phyloP scores from a whole-genome alignment of 2,888 invertebrate species.

The Cabera pusaria region DNA sequence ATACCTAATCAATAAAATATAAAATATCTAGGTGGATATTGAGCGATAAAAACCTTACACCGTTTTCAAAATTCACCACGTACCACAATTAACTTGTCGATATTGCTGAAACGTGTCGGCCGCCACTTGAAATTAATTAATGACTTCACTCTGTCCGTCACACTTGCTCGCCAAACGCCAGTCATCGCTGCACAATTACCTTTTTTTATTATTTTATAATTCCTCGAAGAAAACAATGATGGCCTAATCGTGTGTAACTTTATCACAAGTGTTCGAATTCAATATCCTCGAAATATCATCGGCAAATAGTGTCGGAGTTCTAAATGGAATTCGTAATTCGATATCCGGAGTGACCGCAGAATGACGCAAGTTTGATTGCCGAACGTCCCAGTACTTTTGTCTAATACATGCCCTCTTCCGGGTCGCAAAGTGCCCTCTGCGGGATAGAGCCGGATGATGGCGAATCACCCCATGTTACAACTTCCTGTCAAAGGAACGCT shows the following conservation, averaged over 20 bases:
- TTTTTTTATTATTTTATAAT: slow-evolving; percentile 20
- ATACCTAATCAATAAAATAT: too few species aligned
- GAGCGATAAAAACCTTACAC: too few species aligned
- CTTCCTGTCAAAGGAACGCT: slow-evolving; percentile 43
- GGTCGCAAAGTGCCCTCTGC: slow-evolving; percentile 31
- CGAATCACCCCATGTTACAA: slow-evolving; percentile 49
- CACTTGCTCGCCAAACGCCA: slow-evolving; percentile 40
- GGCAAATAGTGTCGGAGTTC: slow-evolving; percentile 15
- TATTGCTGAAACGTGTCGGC: slow-evolving; percentile 37
- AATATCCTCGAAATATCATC: slow-evolving; percentile 15
- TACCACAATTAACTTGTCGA: slow-evolving; percentile 40
- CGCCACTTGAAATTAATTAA: slow-evolving; percentile 51
- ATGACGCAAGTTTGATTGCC: slow-evolving; percentile 48
- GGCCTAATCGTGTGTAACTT: slow-evolving; percentile 1
- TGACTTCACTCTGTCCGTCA: slow-evolving; percentile 40
- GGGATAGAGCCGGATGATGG: slow-evolving; percentile 52
- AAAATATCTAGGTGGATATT: too few species aligned
- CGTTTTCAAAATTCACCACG: too few species aligned
- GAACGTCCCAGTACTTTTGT: slow-evolving; percentile 45
- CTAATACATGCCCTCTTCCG: slow-evolving; percentile 49
- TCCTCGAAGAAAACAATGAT: slow-evolving; percentile 8
- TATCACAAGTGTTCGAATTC: slow-evolving; percentile 18
- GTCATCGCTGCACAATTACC: slow-evolving; percentile 52
- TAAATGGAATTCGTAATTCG: slow-evolving; percentile 38
- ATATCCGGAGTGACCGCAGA: slow-evolving; percentile 34